A percentile compares a stretch with the other conserved stretches of the same genome.
These are phyloP conservation scores for Tetraneura akinire DNA, from an alignment of 1,140 invertebrate species.

Conservation along the genomic window DNA sequence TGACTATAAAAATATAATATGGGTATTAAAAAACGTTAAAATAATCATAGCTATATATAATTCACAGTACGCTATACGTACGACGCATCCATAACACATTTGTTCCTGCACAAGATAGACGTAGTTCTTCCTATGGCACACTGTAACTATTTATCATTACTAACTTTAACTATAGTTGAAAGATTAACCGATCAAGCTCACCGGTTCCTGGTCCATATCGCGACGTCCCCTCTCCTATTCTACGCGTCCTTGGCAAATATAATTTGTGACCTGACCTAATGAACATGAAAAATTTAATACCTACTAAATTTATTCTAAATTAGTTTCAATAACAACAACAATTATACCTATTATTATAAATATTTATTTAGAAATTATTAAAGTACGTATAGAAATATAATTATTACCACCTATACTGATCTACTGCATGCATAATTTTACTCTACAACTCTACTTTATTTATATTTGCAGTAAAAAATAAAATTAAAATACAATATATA, in stretches of 20 bases:
- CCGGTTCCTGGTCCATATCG: slow-evolving; percentile 47
- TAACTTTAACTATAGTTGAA: slow-evolving; percentile 41
- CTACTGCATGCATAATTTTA: too few species aligned
- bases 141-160: slow-evolving; percentile 41
- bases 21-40: background rate
- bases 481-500: too few species aligned
- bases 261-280: slow-evolving; percentile 50
- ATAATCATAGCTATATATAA: background rate
- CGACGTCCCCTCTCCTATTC: slow-evolving; percentile 39
- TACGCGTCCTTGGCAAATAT: slow-evolving; percentile 32
- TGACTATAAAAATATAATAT: background rate
- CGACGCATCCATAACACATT: background rate
- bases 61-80: background rate
- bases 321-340: slow-evolving; percentile 30
- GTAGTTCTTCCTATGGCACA: slow-evolving; percentile 22
- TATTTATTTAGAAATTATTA: background rate
- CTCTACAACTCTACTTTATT: too few species aligned
- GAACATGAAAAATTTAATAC: slow-evolving; percentile 39
- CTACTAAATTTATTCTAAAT: slow-evolving; percentile 32
- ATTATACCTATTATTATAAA: background rate
- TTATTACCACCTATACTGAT: too few species aligned
- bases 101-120: background rate
- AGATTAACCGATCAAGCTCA: slow-evolving; percentile 48
- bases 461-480: too few species aligned
- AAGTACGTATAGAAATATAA: too few species aligned